Base-by-base conservation (phyloP, 2,888 invertebrate species). In the Deroplatys truncata region DNA sequence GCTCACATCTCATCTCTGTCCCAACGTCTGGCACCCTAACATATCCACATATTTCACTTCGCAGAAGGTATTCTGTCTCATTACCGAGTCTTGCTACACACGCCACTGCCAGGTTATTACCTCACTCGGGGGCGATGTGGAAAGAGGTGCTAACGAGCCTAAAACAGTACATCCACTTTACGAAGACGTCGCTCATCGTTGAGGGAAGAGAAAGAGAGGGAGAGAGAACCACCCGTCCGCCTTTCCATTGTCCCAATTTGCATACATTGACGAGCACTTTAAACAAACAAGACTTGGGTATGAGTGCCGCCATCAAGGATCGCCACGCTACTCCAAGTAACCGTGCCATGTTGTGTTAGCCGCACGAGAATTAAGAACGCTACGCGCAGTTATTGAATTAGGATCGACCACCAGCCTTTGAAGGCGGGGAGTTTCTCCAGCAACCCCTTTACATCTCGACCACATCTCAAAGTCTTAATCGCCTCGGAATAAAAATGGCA, bases 211-310 rank as follows among this genome's bases (percentile, higher is more conserved):
- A 31, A 31, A 49, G 49, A 49, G 13, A 15, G 8, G 56, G 56
- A 25, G 56, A 72, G 56, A 56, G 56, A 56, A 16, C 16, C 16
- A 25, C 56, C 56, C 56, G 56, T n/a, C 87, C 87, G 87, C 87
- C 87, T 87, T 28, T 56, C 84, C 84, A 88, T 88, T 84, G 88
- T 72, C 84, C 56, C 88, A 88, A 88, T 88, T 88, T 88, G 88
- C 88, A 88, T 88, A 88, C 84, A 88, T 88, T 84, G 88, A 84
- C 31, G 84, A 84, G 31, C 84, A 84, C 35, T 84, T 88, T 88
- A 83, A 88, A 88, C 88, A 88, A 88, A 88, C 88, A 88, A 49
- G 88, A 31, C 28, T n/a, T 88, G 82, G 43, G 84, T 83, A 86
- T 29, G 31, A 72, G 56, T 72, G 4, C 25, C 25, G 56, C 56